Evolutionary conservation across 2,113 vertebrate genomes (phyloP), one percentile per base, ranked within the genome.

Genomic region (Nerophis ophidion): DNA sequence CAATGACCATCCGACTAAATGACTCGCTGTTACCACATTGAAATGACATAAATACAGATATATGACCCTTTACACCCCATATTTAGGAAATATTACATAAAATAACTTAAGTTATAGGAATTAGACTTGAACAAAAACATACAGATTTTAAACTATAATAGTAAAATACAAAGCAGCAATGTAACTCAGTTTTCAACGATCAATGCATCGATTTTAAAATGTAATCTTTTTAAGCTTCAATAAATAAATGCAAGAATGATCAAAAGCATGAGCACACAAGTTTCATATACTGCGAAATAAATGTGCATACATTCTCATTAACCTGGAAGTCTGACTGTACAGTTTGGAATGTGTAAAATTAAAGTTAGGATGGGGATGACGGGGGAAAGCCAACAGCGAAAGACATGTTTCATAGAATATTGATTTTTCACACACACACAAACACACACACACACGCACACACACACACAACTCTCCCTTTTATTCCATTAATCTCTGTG

Each of bases 401-500:
- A 69, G 73, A 68, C 46, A 61, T 65, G 72, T 60, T 78, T 80
- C 74, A 71, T 65, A 64, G 74, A 75, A 64, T 81, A 87, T 83
- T 75, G 85, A 82, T 87, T 86, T 77, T 74, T 84, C 82, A 74
- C 69, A 61, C 66, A 45, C 52, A 61, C 57, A 8, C 68, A 63
- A 60, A 54, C 65, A 60, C 65, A 26, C 26, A 45, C 26, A 26
- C 26, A 12, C 52, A 6, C 51, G 4, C 9, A 5, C 44, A 2
- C 48, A 36, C 52, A 9, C n/a, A 47, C 8, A 40, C 4, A 16
- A 6, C 36, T 35, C 61, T 49, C 55, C 26, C 65, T 49, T 77
- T 85, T 84, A 82, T 84, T 82, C 81, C 79, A 86, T 84, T 83
- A 81, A 86, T 83, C 82, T 85, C 75, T 81, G 12, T 7, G 66